Percentiles rank a stretch among this genome's conserved stretches.
Conservation (phyloP, 2,797 vertebrate species). For the Chrysocyon brachyurus region DNA sequence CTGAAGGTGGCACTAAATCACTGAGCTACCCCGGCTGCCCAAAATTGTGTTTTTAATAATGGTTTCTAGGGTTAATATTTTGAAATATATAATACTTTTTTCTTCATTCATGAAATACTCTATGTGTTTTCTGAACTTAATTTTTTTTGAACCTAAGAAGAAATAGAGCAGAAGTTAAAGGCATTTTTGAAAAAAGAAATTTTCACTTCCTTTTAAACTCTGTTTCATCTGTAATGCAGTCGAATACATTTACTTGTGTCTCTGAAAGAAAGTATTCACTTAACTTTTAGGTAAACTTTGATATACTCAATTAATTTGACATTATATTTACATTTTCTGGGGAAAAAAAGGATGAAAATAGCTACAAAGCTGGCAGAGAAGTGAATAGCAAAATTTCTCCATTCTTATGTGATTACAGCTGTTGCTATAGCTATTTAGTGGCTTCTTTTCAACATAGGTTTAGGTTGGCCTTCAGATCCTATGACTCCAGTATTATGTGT, state of each 20-base stretch:
- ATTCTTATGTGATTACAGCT: background rate
- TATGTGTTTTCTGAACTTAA: background rate
- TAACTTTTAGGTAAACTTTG: background rate
- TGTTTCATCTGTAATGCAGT: background rate
- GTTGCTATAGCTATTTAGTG: conserved; percentile 35
- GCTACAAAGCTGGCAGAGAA: background rate
- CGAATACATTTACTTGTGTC: background rate
- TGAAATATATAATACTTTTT: background rate
- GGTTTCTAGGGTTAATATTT: background rate
- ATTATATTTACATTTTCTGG: background rate
- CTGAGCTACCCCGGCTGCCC: no score
- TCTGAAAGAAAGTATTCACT: background rate
- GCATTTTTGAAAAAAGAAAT: background rate
- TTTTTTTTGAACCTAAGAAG: background rate
- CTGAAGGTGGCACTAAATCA: no score
- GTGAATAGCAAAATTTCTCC: background rate
- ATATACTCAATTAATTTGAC: background rate
- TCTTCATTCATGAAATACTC: background rate
- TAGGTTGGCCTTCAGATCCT: background rate
- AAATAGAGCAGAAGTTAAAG: background rate
- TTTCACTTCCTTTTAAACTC: background rate
- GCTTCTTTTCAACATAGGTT: background rate
- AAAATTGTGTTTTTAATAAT: background rate
- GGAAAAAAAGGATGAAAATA: background rate
- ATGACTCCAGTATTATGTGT: background rate